These are phyloP conservation scores for Alviniconcha strummeri DNA, from an alignment of 2,888 invertebrate species.

Conservation along the genomic window DNA sequence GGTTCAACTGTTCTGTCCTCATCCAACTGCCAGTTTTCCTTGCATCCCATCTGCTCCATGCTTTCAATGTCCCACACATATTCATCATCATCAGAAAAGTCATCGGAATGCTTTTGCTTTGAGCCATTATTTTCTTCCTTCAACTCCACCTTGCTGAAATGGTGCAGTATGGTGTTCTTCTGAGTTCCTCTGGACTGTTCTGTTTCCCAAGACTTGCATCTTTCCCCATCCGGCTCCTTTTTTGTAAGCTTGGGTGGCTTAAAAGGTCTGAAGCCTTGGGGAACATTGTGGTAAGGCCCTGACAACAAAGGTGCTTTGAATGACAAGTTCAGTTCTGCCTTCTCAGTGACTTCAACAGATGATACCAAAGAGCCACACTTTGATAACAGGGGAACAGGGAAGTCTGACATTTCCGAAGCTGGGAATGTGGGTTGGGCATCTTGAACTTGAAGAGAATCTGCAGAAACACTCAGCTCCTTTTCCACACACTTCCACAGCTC, in stretches of 20 bases:
- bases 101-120: conserved; percentile 25
- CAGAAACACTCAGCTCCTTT: background rate
- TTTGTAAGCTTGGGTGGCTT: conserved; percentile 49
- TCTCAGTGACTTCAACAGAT: no score
- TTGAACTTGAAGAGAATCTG: background rate
- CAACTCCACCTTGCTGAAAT: background rate
- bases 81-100: conserved; percentile 30
- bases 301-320: no score
- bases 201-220: background rate
- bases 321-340: no score
- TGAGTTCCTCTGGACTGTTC: background rate
- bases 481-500: conserved; percentile 31
- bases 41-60: background rate
- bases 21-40: no score
- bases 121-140: background rate
- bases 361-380: no score
- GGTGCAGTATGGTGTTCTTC: conserved; percentile 12
- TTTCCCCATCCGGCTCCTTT: background rate
- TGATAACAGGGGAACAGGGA: no score
- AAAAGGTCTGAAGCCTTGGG: conserved; percentile 60
- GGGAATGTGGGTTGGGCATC: no score
- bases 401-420: no score
- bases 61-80: conserved; percentile 1
- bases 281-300: conserved; percentile 35
- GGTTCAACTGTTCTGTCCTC: no score